A percentile compares a stretch with the other conserved stretches of the same genome.
phyloP scores from a whole-genome alignment of 2,797 vertebrate genomes.

The Hoplostethus mediterraneus region DNA sequence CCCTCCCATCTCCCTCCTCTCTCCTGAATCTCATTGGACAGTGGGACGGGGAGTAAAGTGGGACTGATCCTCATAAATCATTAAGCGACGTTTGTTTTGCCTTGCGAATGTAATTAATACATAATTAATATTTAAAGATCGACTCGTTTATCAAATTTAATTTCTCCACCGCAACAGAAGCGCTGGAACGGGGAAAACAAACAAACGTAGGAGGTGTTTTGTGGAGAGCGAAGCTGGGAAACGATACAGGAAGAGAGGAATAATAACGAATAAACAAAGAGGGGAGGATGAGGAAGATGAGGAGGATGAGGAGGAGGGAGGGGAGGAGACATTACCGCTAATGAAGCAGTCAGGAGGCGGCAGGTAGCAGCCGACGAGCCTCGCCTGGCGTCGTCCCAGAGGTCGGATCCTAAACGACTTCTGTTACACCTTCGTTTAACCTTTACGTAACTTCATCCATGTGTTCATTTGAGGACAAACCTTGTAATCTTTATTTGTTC shows the following conservation, averaged over 20 bases:
- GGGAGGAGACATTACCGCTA: constrained; percentile 57
- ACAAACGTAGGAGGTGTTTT: constrained; percentile 61
- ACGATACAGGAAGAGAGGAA: constrained; percentile 1
- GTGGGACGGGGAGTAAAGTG: constrained; percentile 82
- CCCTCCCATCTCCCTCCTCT: constrained; percentile 59
- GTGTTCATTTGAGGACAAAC: too few species aligned
- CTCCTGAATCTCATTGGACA: constrained; percentile 79
- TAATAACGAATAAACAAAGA: constrained; percentile 30
- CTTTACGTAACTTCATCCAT: background rate
- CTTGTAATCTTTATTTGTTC: too few species aligned
- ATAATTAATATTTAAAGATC: constrained; percentile 98
- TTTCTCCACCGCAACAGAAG: constrained; percentile 78
- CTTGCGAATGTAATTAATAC: constrained; percentile 94
- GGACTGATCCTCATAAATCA: constrained; percentile 90
- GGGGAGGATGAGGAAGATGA: too few species aligned
- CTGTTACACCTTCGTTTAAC: background rate
- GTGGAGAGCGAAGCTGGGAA: background rate
- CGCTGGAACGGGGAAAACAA: constrained; percentile 69
- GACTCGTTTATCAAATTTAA: constrained; percentile 93
- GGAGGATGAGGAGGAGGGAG: constrained; percentile 10
- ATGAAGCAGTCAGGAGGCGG: constrained; percentile 60
- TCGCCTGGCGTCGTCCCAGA: constrained; percentile 45
- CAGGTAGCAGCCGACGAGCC: constrained; percentile 50
- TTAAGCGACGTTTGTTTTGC: constrained; percentile 92
- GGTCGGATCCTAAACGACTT: constrained; percentile 1